phyloP scores from a whole-genome alignment of 23 tunicate species.

The Phallusia fumigata region DNA sequence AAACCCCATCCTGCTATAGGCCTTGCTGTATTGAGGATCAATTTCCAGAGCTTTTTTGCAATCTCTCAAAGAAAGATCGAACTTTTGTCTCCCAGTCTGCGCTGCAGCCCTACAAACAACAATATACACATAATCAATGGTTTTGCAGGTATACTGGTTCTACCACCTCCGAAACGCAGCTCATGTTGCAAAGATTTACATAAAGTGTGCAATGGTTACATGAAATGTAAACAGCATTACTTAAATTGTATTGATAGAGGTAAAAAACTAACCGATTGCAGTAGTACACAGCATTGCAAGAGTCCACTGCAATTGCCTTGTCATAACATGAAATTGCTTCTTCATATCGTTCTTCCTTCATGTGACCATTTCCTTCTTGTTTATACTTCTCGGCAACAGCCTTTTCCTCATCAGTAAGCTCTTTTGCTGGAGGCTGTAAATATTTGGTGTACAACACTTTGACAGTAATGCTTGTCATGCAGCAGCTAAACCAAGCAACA shows the following conservation, averaged over 20 bases:
- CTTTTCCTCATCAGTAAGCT: conserved; percentile 39
- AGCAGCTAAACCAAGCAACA: not conserved
- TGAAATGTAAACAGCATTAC: no score
- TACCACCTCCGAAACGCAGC: no score
- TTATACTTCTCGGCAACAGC: conserved; percentile 62
- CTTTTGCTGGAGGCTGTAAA: not conserved
- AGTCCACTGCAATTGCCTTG: conserved; percentile 82
- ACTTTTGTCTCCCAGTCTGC: conserved; percentile 69
- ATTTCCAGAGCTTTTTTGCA: conserved; percentile 83
- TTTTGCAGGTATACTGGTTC: not conserved
- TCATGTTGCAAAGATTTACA: no score
- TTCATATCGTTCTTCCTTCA: conserved; percentile 79
- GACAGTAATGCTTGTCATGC: not conserved
- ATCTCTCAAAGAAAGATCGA: conserved; percentile 67
- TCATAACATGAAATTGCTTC: conserved; percentile 75
- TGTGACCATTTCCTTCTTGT: conserved; percentile 70
- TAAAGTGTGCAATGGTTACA: no score
- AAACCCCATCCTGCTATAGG: conserved; percentile 94
- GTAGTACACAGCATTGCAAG: conserved; percentile 76
- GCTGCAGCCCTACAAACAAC: conserved; percentile 83
- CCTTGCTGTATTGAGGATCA: conserved; percentile 88
- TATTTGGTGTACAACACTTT: not conserved
- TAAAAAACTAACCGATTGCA: conserved; percentile 65
- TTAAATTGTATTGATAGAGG: no score
- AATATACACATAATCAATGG: not conserved